phyloP scores from a whole-genome alignment of 2,888 invertebrate genomes.

The Hydriomena furcata region DNA sequence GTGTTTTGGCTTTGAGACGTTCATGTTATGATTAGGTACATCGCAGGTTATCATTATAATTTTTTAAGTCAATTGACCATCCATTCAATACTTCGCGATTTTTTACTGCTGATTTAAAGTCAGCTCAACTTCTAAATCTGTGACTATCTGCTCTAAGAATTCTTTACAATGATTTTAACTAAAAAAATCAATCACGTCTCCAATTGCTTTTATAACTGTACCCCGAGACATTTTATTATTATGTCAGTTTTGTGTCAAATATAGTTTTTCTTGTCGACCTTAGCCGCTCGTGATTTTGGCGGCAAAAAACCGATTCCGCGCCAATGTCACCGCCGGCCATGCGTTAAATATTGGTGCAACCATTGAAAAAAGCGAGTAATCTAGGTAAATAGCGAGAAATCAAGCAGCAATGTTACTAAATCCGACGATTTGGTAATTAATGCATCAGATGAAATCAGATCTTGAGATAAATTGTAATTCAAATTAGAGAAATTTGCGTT shows the following conservation, averaged over 20 bases:
- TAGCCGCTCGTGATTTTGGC: slow-evolving; percentile 53
- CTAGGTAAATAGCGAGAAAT: slow-evolving; percentile 80
- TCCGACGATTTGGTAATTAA: slow-evolving; percentile 35
- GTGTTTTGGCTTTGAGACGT: no score
- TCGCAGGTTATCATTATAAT: no score
- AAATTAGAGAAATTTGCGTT: no score
- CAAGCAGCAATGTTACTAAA: slow-evolving; percentile 69
- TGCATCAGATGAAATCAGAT: slow-evolving; percentile 26
- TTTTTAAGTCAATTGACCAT: no score
- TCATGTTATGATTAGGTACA: no score
- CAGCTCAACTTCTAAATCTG: not conserved
- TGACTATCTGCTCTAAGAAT: slow-evolving; percentile 1
- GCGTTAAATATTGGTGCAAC: slow-evolving; percentile 78
- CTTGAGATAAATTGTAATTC: slow-evolving; percentile 1
- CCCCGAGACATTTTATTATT: slow-evolving; percentile 30
- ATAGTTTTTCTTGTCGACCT: slow-evolving; percentile 57
- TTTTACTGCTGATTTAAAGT: slow-evolving; percentile 5
- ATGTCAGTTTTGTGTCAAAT: slow-evolving; percentile 43
- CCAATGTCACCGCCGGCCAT: slow-evolving; percentile 76
- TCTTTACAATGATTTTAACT: slow-evolving; percentile 3
- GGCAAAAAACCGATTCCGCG: slow-evolving; percentile 63
- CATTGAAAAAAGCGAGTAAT: slow-evolving; percentile 74
- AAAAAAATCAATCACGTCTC: slow-evolving; percentile 30
- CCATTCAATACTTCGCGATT: not conserved
- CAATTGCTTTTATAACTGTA: slow-evolving; percentile 30